phyloP scores from a whole-genome alignment of 2,888 invertebrate genomes.

The Amiota minor region DNA sequence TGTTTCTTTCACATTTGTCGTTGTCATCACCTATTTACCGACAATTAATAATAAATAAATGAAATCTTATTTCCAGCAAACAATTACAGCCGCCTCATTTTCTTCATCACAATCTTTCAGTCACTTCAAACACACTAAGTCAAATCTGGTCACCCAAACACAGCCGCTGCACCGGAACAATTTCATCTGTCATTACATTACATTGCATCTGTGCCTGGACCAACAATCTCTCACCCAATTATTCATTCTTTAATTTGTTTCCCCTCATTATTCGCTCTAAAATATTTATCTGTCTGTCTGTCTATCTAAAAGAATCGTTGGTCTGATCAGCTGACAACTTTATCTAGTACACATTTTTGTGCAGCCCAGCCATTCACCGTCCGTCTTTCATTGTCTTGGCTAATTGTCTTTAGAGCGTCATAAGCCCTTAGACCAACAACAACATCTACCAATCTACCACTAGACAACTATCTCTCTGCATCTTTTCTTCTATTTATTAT shows the following conservation, averaged over 20 bases:
- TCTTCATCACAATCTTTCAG: neutral
- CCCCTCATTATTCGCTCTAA: neutral
- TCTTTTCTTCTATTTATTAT: constrained; percentile 47
- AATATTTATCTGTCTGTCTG: neutral
- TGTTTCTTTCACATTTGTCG: too few species aligned
- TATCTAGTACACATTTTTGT: constrained; percentile 51
- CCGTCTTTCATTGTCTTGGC: constrained; percentile 65
- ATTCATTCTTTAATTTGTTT: constrained; percentile 11
- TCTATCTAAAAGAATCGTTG: neutral
- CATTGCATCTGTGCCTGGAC: constrained; percentile 29
- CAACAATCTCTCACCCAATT: constrained; percentile 42
- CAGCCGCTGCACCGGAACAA: constrained; percentile 19
- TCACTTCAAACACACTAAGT: neutral
- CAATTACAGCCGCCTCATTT: constrained; percentile 12
- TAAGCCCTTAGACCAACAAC: constrained; percentile 50
- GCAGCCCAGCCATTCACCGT: constrained; percentile 44
- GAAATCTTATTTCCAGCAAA: neutral
- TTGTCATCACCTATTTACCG: neutral
- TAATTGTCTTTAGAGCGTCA: constrained; percentile 63
- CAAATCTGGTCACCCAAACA: constrained; percentile 14
- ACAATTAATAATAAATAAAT: constrained; percentile 18
- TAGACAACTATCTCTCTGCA: constrained; percentile 34
- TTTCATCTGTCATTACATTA: constrained; percentile 32
- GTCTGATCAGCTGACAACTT: constrained; percentile 66
- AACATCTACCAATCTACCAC: constrained; percentile 33